Conservation (phyloP, 2,797 vertebrate genomes). For the Chaenodraco wilsoni region DNA sequence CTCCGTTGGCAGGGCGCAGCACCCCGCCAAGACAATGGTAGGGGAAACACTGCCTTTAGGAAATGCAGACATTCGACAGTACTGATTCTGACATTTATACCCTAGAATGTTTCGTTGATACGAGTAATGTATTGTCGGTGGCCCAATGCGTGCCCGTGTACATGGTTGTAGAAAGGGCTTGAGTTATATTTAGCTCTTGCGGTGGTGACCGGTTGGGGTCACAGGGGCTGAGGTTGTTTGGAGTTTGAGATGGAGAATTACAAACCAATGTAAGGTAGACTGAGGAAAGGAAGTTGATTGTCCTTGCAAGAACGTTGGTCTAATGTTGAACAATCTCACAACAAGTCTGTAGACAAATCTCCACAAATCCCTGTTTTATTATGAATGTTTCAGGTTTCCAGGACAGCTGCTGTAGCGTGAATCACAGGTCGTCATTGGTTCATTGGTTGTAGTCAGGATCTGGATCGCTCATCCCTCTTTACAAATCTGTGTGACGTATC, state of each 20-base stretch:
- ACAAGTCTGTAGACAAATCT: neutral
- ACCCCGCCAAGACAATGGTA: too few species aligned
- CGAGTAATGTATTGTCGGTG: neutral
- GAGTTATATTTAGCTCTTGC: neutral
- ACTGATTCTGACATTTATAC: neutral
- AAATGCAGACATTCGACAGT: neutral
- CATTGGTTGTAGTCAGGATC: neutral
- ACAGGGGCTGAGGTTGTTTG: neutral
- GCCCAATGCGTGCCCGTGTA: neutral
- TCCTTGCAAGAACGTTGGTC: neutral
- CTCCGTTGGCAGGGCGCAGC: too few species aligned
- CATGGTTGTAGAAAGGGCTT: neutral
- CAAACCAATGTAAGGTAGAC: neutral
- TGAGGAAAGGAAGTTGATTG: neutral
- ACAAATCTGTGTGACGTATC: constrained; percentile 21
- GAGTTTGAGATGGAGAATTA: constrained; percentile 2
- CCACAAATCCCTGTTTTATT: constrained; percentile 3
- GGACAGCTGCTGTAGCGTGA: neutral
- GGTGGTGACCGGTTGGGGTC: constrained; percentile 4
- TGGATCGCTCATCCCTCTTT: neutral
- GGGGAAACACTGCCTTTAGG: too few species aligned
- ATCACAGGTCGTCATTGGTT: neutral
- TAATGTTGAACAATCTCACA: neutral
- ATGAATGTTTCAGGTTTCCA: neutral
- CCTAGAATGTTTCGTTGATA: neutral